Evolutionary conservation across 2,888 invertebrate species (phyloP).

Genomic region (Gibbula magus): DNA sequence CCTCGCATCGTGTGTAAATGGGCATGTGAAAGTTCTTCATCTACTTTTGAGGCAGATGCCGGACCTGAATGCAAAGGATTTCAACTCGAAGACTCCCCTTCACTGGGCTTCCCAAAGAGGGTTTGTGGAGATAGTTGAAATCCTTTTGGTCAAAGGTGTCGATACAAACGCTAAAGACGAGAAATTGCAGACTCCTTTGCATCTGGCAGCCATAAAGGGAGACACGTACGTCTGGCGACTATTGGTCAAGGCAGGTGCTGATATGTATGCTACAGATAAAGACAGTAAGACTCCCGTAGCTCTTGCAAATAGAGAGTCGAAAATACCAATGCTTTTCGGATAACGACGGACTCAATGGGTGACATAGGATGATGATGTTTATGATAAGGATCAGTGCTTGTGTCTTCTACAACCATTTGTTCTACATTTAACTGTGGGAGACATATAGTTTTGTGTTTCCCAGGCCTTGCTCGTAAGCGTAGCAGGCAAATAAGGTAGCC

Average conservation of each 20-base stretch:
- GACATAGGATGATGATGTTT: too few species aligned
- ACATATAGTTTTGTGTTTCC: too few species aligned
- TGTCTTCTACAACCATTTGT: too few species aligned
- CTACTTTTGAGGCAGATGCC: neutral
- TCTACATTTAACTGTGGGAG: too few species aligned
- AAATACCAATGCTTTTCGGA: conserved; percentile 2
- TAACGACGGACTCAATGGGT: neutral
- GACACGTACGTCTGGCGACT: conserved; percentile 2
- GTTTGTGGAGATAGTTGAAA: conserved; percentile 3
- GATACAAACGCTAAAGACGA: neutral
- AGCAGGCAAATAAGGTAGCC: too few species aligned
- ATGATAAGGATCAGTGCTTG: too few species aligned
- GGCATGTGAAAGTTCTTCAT: neutral
- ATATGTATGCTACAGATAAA: neutral
- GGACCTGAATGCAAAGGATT: neutral
- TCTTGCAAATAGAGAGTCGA: conserved; percentile 17
- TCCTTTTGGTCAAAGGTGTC: neutral
- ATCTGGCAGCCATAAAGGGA: neutral
- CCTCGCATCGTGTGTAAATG: neutral
- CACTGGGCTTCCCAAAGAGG: conserved; percentile 7
- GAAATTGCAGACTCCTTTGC: neutral
- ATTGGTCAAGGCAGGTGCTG: neutral
- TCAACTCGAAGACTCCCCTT: neutral
- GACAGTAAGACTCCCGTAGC: neutral
- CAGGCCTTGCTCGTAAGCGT: too few species aligned